phyloP scores from a whole-genome alignment of 2,113 vertebrate genomes.

The Cricetomys ansorgei region DNA sequence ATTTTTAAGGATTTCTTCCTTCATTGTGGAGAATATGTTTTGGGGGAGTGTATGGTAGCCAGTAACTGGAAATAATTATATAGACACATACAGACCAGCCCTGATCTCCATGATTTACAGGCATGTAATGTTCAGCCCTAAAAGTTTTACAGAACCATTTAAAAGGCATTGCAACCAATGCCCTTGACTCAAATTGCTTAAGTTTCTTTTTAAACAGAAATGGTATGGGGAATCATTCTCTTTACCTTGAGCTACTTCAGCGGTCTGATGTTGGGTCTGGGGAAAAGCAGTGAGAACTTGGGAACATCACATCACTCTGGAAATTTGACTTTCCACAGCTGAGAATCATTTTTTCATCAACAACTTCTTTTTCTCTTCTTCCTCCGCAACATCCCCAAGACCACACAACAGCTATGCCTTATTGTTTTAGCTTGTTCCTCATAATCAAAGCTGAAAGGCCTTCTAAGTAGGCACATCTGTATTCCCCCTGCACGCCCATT shows the following conservation, averaged over 20 bases:
- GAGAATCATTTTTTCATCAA: slow-evolving; percentile 44
- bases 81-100: slow-evolving; percentile 79
- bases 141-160: slow-evolving; percentile 82
- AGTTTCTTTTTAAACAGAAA: not conserved
- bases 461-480: not conserved
- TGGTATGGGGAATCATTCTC: slow-evolving; percentile 72
- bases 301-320: not conserved
- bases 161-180: slow-evolving; percentile 74
- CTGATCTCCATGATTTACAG: slow-evolving; percentile 79
- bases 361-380: not conserved
- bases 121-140: slow-evolving; percentile 72
- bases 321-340: not conserved
- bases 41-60: slow-evolving; percentile 56
- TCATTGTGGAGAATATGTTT: slow-evolving; percentile 60
- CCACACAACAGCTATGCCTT: slow-evolving; percentile 53
- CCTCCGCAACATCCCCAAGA: not conserved
- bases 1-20: slow-evolving; percentile 57
- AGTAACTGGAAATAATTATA: slow-evolving; percentile 83
- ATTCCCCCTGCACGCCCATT: not conserved
- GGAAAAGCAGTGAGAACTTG: not conserved
- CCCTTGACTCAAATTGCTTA: slow-evolving; percentile 56
- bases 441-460: slow-evolving; percentile 54
- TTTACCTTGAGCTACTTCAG: slow-evolving; percentile 16
- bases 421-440: slow-evolving; percentile 24
- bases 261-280: slow-evolving; percentile 45